Base-by-base conservation (phyloP, 2,888 invertebrate species). In the Tubulanus polymorphus region DNA sequence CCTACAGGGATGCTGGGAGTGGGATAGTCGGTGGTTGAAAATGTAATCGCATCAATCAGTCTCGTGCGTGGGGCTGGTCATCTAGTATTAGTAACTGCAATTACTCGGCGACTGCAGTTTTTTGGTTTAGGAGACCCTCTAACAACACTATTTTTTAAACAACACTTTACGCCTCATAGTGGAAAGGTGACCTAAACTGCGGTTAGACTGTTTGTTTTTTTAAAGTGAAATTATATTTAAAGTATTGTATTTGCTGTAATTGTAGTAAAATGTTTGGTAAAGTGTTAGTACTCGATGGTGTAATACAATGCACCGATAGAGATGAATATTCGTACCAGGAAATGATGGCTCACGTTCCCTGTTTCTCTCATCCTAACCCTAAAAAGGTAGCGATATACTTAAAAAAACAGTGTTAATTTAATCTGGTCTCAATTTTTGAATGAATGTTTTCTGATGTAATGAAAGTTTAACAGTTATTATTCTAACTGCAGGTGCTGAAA, bases 401-500 rank as follows among this genome's bases (percentile, higher is more conserved):
- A 35, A 12, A 29, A 15, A 15, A 15, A n/a, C 35, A 15, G 35
- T n/a, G 35, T 12, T 35, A 35, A 35, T 35, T 35, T n/a, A 18
- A 49, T 10, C 15, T 15, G 37, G 12, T 12, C 35, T 12, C 35
- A 32, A 32, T 12, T 32, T 10, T 32, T 32, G 35, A 32, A 12
- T 12, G 10, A 12, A 12, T 32, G 10, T 12, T 10, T 12, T 10
- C 10, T 10, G 35, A 32, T 12, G 10, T n/a, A 10, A 10, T 32
- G 35, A 32, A 32, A 32, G 10, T n/a, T 32, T 32, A n/a, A 32
- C n/a, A 32, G 35, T 32, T 32, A 12, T n/a, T n/a, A 32, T 45
- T 51, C 54, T 28, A 53, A 54, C 61, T 69, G 1, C 63, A 87
- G 86, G 85, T 93, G n/a, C 25, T 49, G 71, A 73, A 27, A 69